Evolutionary conservation across 2,797 vertebrate species (phyloP).

Genomic region (Momotus momota): DNA sequence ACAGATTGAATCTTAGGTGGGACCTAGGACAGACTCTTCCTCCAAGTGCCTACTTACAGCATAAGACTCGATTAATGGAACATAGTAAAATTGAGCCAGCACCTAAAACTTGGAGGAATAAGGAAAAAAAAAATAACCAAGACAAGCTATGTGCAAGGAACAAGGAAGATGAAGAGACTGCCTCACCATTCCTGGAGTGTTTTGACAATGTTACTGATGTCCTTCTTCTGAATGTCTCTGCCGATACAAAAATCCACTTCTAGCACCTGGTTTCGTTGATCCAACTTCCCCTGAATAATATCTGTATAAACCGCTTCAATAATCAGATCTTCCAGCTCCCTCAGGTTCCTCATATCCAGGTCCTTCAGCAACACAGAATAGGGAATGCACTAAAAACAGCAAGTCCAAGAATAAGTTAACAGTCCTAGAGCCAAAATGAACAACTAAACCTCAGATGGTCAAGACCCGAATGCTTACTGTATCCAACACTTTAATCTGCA

Average conservation of each 20-base stretch:
- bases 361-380: conserved; percentile 98
- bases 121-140: neutral
- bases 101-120: neutral
- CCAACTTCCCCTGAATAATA: conserved; percentile 98
- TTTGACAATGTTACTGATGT: conserved; percentile 95
- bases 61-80: neutral
- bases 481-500: neutral
- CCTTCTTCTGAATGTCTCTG: conserved; percentile 96
- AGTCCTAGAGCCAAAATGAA: neutral
- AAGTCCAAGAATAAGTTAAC: conserved; percentile 21
- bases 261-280: conserved; percentile 97
- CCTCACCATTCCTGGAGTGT: conserved; percentile 97
- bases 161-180: neutral
- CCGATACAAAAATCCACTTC: conserved; percentile 99
- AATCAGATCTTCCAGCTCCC: conserved; percentile 96
- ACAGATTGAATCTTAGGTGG: neutral
- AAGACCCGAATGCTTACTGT: neutral
- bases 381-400: conserved; percentile 90
- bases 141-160: neutral
- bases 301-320: conserved; percentile 98
- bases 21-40: neutral
- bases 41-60: neutral
- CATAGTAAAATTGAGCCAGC: neutral
- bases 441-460: neutral
- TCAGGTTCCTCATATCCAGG: conserved; percentile 96